Evolutionary conservation across 2,888 invertebrate genomes (phyloP).

Genomic region (Leptarthrus brevirostris): DNA sequence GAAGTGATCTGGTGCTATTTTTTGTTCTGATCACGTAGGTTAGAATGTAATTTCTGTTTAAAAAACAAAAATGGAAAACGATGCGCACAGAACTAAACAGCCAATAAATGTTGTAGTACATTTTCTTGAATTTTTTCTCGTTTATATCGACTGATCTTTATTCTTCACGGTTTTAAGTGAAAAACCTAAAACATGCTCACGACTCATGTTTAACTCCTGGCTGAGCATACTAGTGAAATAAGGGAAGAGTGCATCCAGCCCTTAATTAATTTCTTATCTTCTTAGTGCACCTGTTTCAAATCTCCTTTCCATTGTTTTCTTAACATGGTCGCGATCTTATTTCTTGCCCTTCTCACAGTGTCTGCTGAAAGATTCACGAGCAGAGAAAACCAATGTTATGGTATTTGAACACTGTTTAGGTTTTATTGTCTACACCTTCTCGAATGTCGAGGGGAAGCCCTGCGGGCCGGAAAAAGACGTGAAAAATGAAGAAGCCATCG

Average conservation of each 20-base stretch:
- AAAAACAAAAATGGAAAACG: not conserved
- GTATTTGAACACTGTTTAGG: conserved; percentile 30
- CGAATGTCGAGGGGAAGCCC: not conserved
- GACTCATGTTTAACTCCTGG: conserved; percentile 20
- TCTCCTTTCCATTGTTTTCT: conserved; percentile 35
- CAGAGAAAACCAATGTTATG: conserved; percentile 39
- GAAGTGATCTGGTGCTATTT: not conserved
- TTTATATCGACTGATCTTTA: conserved; percentile 7
- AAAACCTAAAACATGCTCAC: conserved; percentile 36
- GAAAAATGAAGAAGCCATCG: not conserved
- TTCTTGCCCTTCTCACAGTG: conserved; percentile 13
- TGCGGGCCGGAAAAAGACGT: not conserved
- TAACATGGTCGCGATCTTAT: conserved; percentile 22
- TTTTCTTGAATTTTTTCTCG: not conserved
- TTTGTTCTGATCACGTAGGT: conserved; percentile 7
- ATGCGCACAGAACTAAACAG: not conserved
- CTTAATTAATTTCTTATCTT: conserved; percentile 42
- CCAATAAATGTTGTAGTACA: not conserved
- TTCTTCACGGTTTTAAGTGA: conserved; percentile 29
- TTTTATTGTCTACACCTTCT: conserved; percentile 20
- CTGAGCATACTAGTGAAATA: not conserved
- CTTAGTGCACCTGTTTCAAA: conserved; percentile 31
- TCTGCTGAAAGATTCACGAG: conserved; percentile 16
- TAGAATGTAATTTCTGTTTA: not conserved
- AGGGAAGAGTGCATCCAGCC: conserved; percentile 17